phyloP scores from a whole-genome alignment of 2,888 invertebrate genomes.

The Cryptocephalus primarius region DNA sequence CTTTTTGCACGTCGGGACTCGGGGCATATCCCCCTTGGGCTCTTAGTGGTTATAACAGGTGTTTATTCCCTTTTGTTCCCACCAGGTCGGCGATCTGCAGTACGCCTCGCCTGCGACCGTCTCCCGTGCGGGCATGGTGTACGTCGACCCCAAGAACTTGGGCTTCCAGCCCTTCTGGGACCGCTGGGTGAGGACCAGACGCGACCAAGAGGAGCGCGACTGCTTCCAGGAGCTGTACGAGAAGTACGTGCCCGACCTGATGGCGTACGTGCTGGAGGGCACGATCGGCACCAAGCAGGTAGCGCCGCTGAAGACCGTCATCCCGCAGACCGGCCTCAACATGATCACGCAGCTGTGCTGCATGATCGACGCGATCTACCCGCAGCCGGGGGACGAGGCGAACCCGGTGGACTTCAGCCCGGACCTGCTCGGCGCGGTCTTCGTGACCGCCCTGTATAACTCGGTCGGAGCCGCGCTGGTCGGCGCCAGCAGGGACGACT shows the following conservation, averaged over 20 bases:
- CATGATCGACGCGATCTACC: slow-evolving; percentile 63
- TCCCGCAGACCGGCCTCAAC: slow-evolving; percentile 77
- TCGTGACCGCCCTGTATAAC: slow-evolving; percentile 66
- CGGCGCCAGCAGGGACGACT: slow-evolving; percentile 55
- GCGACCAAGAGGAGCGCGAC: slow-evolving; percentile 38
- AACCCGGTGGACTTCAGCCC: slow-evolving; percentile 39
- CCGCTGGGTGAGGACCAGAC: slow-evolving; percentile 58
- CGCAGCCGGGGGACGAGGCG: slow-evolving; percentile 9
- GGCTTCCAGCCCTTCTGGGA: slow-evolving; percentile 82
- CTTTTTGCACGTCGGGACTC: no score
- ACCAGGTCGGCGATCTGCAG: slow-evolving; percentile 61
- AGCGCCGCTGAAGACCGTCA: slow-evolving; percentile 65
- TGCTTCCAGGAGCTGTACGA: slow-evolving; percentile 52
- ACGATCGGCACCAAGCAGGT: slow-evolving; percentile 56
- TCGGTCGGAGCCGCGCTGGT: slow-evolving; percentile 74
- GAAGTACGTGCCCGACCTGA: slow-evolving; percentile 60
- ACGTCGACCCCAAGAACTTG: slow-evolving; percentile 84
- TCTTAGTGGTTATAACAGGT: no score
- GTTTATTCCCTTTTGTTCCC: slow-evolving; percentile 52
- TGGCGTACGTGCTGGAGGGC: slow-evolving; percentile 60
- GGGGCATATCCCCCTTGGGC: no score
- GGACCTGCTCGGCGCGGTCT: slow-evolving; percentile 59
- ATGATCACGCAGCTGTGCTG: slow-evolving; percentile 76
- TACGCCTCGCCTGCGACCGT: slow-evolving; percentile 91
- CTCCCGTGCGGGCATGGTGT: slow-evolving; percentile 85